Base-by-base conservation (phyloP, 2,888 invertebrate species). In the Epicampocera succincta region DNA sequence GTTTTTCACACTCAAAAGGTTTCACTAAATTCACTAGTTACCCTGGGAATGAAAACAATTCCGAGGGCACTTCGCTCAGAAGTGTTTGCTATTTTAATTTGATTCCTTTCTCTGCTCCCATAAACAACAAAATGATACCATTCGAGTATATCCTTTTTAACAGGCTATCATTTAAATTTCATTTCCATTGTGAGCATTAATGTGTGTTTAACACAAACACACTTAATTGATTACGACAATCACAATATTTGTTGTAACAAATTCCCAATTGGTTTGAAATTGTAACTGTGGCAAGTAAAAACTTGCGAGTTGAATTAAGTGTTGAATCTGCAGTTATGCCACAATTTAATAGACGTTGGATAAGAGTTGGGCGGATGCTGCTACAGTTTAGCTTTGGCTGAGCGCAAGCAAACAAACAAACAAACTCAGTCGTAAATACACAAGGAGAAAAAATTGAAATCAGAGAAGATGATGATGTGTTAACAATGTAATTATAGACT, bases 401-500 rank as follows among this genome's bases (percentile, higher is more conserved):
- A 19, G 48, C 60, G 5, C 21, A 42, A 68, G 66, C 50, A 65
- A 46, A 63, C 15, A 50, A 46, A 21, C n/a, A 65, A 60, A 56
- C 68, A 75, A 3, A 38, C 33, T 29, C 19, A 9, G 3, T 17
- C 4, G 11, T 12, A 3, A 52, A 44, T 9, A 48, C 12, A 52
- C 19, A 25, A 12, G 38, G 19, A 21, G 29, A 46, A 48, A 13
- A 25, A 29, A 54, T 61, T 80, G 83, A 76, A 83, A 83, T 76
- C 80, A 80, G 79, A 84, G 86, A 83, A 80, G 86, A 87, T 86
- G 87, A 88, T 86, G 87, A 88, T 88, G 89, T 88, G 89, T 88
- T 88, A 89, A 89, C 89, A 89, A 88, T 86, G 86, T 89, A 88
- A 89, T 89, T 89, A 89, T 88, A 87, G 87, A 88, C 87, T 83